Conservation (phyloP, 2,797 vertebrate genomes). For the Discoglossus pictus region DNA sequence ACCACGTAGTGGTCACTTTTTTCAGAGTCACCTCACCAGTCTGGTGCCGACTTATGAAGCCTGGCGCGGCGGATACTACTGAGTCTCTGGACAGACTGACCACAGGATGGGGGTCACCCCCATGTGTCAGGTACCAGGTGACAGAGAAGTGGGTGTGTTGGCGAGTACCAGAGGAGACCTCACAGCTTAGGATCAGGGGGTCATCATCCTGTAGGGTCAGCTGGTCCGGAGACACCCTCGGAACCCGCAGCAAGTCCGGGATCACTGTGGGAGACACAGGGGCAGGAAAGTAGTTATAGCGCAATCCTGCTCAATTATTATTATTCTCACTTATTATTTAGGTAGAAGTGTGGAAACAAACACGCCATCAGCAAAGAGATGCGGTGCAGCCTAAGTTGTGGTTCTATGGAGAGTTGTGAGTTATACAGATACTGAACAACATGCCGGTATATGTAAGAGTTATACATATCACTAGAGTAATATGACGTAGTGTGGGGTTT, state of each 20-base stretch:
- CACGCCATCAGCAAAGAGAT: no score
- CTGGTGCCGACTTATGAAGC: neutral
- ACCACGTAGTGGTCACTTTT: slow-evolving; percentile 56
- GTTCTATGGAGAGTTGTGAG: neutral
- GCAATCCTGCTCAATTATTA: no score
- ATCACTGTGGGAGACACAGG: neutral
- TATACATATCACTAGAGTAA: neutral
- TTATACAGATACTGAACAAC: no score
- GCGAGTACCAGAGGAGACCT: neutral
- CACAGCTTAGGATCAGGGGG: slow-evolving; percentile 5
- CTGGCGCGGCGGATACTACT: neutral
- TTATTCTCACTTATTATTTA: no score
- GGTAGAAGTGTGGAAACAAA: no score
- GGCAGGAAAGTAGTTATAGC: neutral
- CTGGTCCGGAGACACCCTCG: neutral
- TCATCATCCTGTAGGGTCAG: neutral
- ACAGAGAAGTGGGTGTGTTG: slow-evolving; percentile 31
- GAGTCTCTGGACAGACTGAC: neutral
- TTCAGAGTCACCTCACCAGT: slow-evolving; percentile 77
- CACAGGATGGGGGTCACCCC: neutral
- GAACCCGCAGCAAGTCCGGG: slow-evolving; percentile 2
- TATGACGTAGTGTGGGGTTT: neutral
- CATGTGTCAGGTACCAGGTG: slow-evolving; percentile 7
- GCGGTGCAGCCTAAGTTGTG: neutral
- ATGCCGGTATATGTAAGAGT: neutral